Base-by-base conservation (phyloP, 35 echinoderm and acorn worm genomes). In the Nesometra sesokonis region DNA sequence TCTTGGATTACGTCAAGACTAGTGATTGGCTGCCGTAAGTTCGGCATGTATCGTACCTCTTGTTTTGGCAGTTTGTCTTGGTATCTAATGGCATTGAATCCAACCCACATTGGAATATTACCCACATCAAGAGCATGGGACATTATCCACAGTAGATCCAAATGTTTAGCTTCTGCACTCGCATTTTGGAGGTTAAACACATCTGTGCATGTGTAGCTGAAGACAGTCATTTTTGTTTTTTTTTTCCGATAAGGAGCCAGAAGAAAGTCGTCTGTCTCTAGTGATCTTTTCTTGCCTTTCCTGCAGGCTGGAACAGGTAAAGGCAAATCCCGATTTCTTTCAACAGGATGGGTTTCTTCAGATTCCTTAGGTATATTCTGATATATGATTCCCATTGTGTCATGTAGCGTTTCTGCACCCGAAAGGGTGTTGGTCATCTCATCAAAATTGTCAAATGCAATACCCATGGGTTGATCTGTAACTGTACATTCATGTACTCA, bases 371-470 rank as follows among this genome's bases (percentile, higher is more conserved):
- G 38, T 43, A 46, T 29, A 29, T 52, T 85, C 39, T 31, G 43
- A 17, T 57, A 52, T 0, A 67, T 19, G 2, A 52, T 52, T 32
- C 83, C 83, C 36, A 85, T 52, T 30, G 83, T 85, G 29, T 85
- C 37, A 52, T 85, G 76, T 78, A 87, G 77, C 23, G 76, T 87
- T 21, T 76, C 76, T 29, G n/a, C 37, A 38, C 82, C 82, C 31
- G 83, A 85, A 32, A 85, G 52, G 0, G 77, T 80, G 5, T 88
- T 32, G 3, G 78, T 81, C 34, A 80, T 37, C 32, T 80, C 77
- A 77, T 80, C 78, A 88, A 29, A 88, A 33, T 85, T 85, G 76
- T 88, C 77, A 77, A 77, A 88, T 40, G 86, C 86, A n/a, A 46
- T 9, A 33, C 34, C 78, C 38, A 78, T 88, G 4, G 76, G 37